phyloP scores from a whole-genome alignment of 2,113 vertebrate species.

The Rhinolophus ferrumequinum region DNA sequence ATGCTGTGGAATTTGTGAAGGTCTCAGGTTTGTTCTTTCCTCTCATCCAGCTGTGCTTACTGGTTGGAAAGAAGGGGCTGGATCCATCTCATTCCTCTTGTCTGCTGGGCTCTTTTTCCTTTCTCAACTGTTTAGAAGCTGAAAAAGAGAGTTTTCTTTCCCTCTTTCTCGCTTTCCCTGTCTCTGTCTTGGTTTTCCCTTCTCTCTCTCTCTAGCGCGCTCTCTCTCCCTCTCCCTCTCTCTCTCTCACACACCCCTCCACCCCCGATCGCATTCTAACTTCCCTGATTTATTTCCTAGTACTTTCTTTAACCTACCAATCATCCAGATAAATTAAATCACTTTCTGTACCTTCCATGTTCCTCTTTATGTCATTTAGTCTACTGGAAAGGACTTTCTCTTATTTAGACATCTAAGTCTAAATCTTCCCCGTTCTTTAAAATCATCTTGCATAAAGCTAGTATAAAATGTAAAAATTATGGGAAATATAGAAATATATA shows the following conservation, averaged over 20 bases:
- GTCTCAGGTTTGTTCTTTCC: neutral
- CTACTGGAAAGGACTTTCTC: neutral
- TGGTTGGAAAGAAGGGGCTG: neutral
- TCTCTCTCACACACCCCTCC: neutral
- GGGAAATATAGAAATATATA: neutral
- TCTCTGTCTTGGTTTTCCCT: neutral
- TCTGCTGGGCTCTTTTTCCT: neutral
- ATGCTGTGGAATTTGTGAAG: neutral
- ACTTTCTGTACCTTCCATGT: neutral
- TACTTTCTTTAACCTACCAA: neutral
- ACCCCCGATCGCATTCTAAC: neutral
- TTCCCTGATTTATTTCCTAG: neutral
- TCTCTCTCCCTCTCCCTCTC: neutral
- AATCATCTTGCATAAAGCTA: neutral
- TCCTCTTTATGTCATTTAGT: neutral
- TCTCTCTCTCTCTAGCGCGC: neutral
- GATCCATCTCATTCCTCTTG: neutral
- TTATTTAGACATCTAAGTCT: neutral
- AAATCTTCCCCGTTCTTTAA: neutral
- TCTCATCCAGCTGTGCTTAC: slow-evolving; percentile 35
- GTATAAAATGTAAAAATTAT: neutral
- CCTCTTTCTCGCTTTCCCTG: neutral
- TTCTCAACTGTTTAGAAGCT: neutral
- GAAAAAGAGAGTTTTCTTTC: neutral
- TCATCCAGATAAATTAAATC: neutral